A percentile compares a stretch with the other conserved stretches of the same genome.
phyloP scores from a whole-genome alignment of 2,888 invertebrate species.

The Drosophila rellima region DNA sequence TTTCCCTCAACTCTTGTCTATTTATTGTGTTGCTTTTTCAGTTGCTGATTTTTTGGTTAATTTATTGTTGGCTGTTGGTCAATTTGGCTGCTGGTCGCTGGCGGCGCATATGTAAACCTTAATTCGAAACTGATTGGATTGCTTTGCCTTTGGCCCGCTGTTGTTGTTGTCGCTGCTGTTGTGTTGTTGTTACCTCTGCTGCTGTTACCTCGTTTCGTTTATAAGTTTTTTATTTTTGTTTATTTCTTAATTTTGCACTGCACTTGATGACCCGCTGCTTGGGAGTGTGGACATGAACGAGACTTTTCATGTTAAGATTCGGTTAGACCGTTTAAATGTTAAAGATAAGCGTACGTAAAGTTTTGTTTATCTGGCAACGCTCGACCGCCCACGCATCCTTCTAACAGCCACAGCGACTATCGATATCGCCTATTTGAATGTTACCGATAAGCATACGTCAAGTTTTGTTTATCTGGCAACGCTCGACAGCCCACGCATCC shows the following conservation, averaged over 20 bases:
- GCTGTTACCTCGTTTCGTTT: slow-evolving; percentile 47
- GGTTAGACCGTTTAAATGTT: too few relatives aligned
- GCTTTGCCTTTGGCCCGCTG: slow-evolving; percentile 51
- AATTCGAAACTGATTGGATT: slow-evolving; percentile 80
- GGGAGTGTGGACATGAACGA: not conserved
- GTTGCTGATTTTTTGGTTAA: slow-evolving; percentile 38
- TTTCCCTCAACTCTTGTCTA: slow-evolving; percentile 45
- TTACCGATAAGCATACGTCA: too few relatives aligned
- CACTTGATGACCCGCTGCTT: slow-evolving; percentile 57
- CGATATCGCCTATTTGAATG: not conserved
- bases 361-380: slow-evolving; percentile 6
- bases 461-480: too few relatives aligned
- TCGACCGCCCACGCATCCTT: not conserved
- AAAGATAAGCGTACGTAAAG: too few relatives aligned
- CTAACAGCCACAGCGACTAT: not conserved
- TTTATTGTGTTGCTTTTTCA: slow-evolving; percentile 24
- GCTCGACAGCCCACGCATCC: not conserved
- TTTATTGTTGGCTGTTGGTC: slow-evolving; percentile 72
- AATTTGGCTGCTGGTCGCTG: slow-evolving; percentile 59
- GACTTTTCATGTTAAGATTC: not conserved
- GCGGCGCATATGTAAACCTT: slow-evolving; percentile 74
- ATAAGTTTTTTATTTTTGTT: slow-evolving; percentile 35
- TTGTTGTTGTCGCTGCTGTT: slow-evolving; percentile 27
- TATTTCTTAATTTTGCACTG: slow-evolving; percentile 43
- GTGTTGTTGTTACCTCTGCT: slow-evolving; percentile 47